Percentiles rank a stretch among this genome's conserved stretches.
Conservation (phyloP, 2,113 vertebrate species). For the Odocoileus virginianus region DNA sequence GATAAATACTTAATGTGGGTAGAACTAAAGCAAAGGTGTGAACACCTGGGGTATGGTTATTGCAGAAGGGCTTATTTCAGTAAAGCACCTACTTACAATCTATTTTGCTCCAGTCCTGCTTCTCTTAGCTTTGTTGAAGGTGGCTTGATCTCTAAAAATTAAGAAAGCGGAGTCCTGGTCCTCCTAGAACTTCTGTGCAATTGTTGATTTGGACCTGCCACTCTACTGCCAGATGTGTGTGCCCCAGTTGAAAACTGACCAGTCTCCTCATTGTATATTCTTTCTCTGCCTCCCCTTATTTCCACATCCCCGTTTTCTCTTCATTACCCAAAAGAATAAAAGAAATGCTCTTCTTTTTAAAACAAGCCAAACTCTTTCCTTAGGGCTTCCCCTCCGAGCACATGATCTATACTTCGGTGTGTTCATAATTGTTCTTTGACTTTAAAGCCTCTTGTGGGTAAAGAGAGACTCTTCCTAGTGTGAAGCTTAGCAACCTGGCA, state of each 20-base stretch:
- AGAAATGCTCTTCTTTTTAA: neutral
- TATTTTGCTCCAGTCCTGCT: neutral
- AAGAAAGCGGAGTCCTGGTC: neutral
- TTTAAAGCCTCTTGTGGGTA: neutral
- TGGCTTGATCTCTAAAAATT: neutral
- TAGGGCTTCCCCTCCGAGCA: neutral
- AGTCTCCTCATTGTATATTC: neutral
- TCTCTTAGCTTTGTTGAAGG: neutral
- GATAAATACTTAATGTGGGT: neutral
- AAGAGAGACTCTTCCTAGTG: neutral
- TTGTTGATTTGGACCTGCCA: neutral
- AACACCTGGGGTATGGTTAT: neutral
- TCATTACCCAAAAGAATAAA: neutral
- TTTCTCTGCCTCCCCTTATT: neutral
- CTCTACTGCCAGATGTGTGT: neutral
- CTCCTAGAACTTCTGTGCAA: neutral
- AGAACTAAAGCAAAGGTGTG: neutral
- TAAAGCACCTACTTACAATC: neutral
- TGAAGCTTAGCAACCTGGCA: neutral
- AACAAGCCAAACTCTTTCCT: neutral
- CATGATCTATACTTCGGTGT: neutral
- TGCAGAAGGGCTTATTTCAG: slow-evolving; percentile 12
- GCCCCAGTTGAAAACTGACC: neutral
- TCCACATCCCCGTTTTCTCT: neutral
- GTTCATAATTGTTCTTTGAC: neutral